Evolutionary conservation across 1,140 invertebrate species (phyloP).

Genomic region (Drosophila serrata): DNA sequence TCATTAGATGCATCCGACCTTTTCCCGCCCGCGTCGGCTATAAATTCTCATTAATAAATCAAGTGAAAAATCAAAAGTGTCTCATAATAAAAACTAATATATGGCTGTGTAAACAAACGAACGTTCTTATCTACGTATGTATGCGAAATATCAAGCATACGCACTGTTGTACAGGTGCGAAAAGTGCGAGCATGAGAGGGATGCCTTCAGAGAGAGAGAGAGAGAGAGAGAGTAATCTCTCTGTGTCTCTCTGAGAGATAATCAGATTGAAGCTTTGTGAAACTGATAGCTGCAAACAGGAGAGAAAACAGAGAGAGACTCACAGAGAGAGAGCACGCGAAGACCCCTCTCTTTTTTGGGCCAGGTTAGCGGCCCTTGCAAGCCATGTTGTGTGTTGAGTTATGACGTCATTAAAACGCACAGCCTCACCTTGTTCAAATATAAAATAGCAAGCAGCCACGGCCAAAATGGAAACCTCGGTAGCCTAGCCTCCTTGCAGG

Average conservation of each 20-base stretch:
- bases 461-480: constrained; percentile 15
- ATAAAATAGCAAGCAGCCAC: constrained; percentile 52
- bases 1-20: constrained; percentile 49
- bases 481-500: constrained; percentile 34
- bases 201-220: constrained; percentile 1
- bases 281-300: constrained; percentile 56
- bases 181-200: constrained; percentile 19
- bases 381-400: constrained; percentile 70
- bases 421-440: constrained; percentile 78
- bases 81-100: constrained; percentile 68
- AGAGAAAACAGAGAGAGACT: not conserved
- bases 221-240: constrained; percentile 4
- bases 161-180: constrained; percentile 73
- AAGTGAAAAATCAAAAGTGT: constrained; percentile 76
- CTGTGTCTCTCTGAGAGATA: constrained; percentile 32
- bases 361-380: constrained; percentile 72
- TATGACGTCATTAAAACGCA: constrained; percentile 79
- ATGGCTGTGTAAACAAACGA: constrained; percentile 60
- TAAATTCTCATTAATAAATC: constrained; percentile 74
- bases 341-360: constrained; percentile 21
- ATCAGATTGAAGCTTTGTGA: constrained; percentile 60
- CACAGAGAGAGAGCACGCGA: constrained; percentile 2
- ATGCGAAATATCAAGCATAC: constrained; percentile 59
- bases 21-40: constrained; percentile 46
- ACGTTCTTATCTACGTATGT: not conserved